phyloP scores from a whole-genome alignment of 2,797 vertebrate genomes.

The Anabas testudineus region DNA sequence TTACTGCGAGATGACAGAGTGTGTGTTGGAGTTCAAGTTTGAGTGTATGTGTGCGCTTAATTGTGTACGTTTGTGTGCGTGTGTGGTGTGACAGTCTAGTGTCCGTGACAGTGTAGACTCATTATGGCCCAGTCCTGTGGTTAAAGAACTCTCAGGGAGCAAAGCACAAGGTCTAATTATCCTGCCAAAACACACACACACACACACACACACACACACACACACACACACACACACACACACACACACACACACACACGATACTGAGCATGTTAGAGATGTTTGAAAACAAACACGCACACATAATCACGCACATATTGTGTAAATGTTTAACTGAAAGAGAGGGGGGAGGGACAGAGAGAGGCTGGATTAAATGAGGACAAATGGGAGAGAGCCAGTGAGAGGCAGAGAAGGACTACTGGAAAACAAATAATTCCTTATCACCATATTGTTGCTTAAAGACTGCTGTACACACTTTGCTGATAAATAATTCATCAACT shows the following conservation, averaged over 20 bases:
- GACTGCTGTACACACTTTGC: neutral
- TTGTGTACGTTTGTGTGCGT: conserved; percentile 32
- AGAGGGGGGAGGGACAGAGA: neutral
- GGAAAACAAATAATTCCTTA: conserved; percentile 34
- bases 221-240: conserved; percentile 50
- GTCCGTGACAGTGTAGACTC: conserved; percentile 76
- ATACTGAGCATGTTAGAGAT: conserved; percentile 52
- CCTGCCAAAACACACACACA: conserved; percentile 33
- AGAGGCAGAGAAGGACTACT: conserved; percentile 16
- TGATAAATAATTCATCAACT: neutral
- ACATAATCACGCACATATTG: conserved; percentile 55
- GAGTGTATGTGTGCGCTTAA: conserved; percentile 16
- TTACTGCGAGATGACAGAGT: conserved; percentile 62
- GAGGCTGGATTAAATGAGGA: conserved; percentile 34
- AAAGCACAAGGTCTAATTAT: conserved; percentile 81
- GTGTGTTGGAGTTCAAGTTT: conserved; percentile 31
- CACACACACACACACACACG: conserved; percentile 42
- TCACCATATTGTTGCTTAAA: neutral
- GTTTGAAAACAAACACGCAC: conserved; percentile 63
- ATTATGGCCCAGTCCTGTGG: conserved; percentile 75
- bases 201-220: conserved; percentile 52
- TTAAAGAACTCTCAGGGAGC: conserved; percentile 74
- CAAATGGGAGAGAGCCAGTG: conserved; percentile 24
- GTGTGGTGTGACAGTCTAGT: conserved; percentile 51
- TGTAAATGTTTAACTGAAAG: conserved; percentile 69